Percentiles rank a stretch among this genome's conserved stretches.
phyloP scores from a whole-genome alignment of 2,113 vertebrate genomes.

The Hystrix brachyura region DNA sequence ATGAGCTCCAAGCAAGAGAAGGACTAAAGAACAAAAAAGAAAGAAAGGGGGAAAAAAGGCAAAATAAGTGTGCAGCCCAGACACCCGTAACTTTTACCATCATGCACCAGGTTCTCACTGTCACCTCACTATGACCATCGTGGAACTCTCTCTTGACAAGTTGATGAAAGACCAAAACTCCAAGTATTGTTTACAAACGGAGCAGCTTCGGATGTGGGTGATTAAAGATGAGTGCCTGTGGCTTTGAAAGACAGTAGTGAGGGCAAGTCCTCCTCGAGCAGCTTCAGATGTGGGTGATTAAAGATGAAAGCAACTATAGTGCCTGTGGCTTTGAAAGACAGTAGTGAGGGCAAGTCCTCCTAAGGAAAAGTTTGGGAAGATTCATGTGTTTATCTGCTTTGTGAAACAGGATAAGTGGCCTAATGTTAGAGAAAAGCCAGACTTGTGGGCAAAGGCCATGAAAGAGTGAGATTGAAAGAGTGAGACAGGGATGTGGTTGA shows the following conservation, averaged over 20 bases:
- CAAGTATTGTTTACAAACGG: constrained; percentile 18
- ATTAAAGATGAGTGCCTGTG: constrained; percentile 7
- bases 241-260: constrained; percentile 22
- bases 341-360: background rate
- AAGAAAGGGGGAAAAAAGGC: background rate
- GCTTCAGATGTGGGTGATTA: too few species aligned
- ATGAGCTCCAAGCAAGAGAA: background rate
- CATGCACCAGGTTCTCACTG: background rate
- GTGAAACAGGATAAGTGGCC: background rate
- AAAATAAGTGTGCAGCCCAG: background rate
- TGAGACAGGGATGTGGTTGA: background rate
- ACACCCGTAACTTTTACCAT: background rate
- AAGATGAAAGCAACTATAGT: constrained; percentile 44
- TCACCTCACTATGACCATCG: background rate
- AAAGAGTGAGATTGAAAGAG: constrained; percentile 20
- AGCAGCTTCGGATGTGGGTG: background rate
- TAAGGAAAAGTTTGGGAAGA: background rate
- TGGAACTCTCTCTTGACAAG: background rate
- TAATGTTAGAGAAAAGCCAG: background rate
- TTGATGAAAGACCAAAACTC: background rate
- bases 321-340: constrained; percentile 11
- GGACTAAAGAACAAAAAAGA: background rate
- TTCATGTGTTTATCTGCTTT: background rate
- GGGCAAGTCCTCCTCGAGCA: background rate
- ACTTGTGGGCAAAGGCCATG: background rate